A percentile compares a stretch with the other conserved stretches of the same genome.
Conservation (phyloP, 2,888 invertebrate genomes). For the Julus scandinavius region DNA sequence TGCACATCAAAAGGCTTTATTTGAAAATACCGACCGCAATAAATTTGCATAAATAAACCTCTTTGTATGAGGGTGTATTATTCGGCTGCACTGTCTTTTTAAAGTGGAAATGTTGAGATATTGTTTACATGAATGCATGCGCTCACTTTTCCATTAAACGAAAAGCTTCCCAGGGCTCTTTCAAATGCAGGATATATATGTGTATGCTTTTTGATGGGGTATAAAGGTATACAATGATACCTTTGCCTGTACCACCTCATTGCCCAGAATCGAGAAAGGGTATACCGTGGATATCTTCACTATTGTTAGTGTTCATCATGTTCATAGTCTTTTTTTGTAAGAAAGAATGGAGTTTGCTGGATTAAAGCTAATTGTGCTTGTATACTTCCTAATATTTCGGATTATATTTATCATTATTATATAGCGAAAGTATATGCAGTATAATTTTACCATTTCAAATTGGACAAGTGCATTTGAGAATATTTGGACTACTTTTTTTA, state of each 20-base stretch:
- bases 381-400: too few relatives aligned
- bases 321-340: too few relatives aligned
- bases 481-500: too few relatives aligned
- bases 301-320: background rate
- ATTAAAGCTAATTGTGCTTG: too few relatives aligned
- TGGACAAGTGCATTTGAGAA: too few relatives aligned
- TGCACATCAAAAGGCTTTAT: conserved; percentile 24
- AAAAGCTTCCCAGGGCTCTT: background rate
- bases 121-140: background rate
- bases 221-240: background rate
- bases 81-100: conserved; percentile 20
- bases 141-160: background rate
- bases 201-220: background rate
- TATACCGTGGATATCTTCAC: background rate
- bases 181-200: background rate
- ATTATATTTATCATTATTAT: too few relatives aligned
- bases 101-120: conserved; percentile 7
- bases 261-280: background rate
- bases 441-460: too few relatives aligned
- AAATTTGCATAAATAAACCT: conserved; percentile 21
- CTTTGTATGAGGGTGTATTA: conserved; percentile 21
- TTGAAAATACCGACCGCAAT: conserved; percentile 21
- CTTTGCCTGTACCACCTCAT: background rate
- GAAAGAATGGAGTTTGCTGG: too few relatives aligned
- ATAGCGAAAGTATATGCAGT: too few relatives aligned